These are phyloP conservation scores for Tympanoctomys barrerae DNA, from an alignment of 2,797 vertebrate species.

Conservation along the genomic window DNA sequence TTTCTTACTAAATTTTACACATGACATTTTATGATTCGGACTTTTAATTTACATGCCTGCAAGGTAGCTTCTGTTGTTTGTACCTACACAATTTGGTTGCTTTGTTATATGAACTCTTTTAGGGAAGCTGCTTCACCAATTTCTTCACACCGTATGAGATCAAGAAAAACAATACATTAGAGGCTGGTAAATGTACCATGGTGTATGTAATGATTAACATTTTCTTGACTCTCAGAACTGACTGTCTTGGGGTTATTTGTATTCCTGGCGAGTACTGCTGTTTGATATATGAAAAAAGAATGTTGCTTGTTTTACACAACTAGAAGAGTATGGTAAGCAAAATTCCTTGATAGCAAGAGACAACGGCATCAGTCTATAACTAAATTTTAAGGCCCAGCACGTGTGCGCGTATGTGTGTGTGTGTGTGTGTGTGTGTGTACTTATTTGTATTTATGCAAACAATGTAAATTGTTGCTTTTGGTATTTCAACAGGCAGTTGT, in stretches of 20 bases:
- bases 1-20: conserved; percentile 61
- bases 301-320: conserved; percentile 48
- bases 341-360: not conserved
- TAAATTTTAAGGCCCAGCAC: not conserved
- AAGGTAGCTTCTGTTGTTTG: conserved; percentile 44
- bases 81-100: conserved; percentile 69
- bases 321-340: not conserved
- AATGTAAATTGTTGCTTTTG: not conserved
- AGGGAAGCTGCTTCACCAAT: conserved; percentile 73
- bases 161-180: conserved; percentile 71
- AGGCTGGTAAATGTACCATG: conserved; percentile 66
- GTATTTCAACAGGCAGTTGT: not conserved
- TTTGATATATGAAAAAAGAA: conserved; percentile 61
- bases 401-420: not conserved
- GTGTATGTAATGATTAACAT: conserved; percentile 59
- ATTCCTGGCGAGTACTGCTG: conserved; percentile 53
- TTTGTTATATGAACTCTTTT: conserved; percentile 72
- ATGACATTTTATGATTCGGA: conserved; percentile 42
- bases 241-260: conserved; percentile 63
- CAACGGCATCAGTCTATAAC: not conserved
- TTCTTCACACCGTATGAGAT: conserved; percentile 67
- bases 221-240: conserved; percentile 58
- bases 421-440: not conserved
- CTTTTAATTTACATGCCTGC: conserved; percentile 75
- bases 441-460: not conserved